Evolutionary conservation across 2,113 vertebrate genomes (phyloP).

Genomic region (Lonchura striata): DNA sequence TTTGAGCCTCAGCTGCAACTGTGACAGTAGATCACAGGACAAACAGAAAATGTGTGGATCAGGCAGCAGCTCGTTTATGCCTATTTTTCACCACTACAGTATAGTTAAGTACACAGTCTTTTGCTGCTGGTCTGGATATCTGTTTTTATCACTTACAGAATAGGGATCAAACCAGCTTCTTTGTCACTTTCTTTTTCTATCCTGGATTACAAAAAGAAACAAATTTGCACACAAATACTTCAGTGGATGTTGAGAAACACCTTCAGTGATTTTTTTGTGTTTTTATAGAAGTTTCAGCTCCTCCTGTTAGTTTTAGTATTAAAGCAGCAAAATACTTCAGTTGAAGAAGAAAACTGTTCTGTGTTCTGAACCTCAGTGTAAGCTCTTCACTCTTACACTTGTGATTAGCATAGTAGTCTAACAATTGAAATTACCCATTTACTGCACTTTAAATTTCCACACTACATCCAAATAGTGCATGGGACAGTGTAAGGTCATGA

Average conservation of each 20-base stretch:
- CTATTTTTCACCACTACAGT: background rate
- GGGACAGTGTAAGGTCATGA: background rate
- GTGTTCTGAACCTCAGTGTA: background rate
- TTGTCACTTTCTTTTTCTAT: background rate
- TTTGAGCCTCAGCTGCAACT: background rate
- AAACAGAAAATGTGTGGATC: background rate
- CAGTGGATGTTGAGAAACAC: background rate
- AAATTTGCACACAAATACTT: background rate
- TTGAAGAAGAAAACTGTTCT: background rate
- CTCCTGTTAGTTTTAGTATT: background rate
- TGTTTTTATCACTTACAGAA: background rate
- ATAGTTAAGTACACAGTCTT: background rate
- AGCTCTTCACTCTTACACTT: background rate
- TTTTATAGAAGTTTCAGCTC: background rate
- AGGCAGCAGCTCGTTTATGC: fast-evolving
- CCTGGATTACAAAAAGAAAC: background rate
- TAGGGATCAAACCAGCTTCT: background rate
- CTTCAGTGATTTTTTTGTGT: background rate
- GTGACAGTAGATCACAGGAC: background rate
- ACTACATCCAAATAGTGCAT: background rate
- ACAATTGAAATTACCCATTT: background rate
- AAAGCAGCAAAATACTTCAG: background rate
- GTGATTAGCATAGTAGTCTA: background rate
- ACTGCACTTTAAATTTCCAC: background rate
- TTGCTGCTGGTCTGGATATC: background rate